phyloP scores from a whole-genome alignment of 2,797 vertebrate genomes.

The Lutjanus argentimaculatus region DNA sequence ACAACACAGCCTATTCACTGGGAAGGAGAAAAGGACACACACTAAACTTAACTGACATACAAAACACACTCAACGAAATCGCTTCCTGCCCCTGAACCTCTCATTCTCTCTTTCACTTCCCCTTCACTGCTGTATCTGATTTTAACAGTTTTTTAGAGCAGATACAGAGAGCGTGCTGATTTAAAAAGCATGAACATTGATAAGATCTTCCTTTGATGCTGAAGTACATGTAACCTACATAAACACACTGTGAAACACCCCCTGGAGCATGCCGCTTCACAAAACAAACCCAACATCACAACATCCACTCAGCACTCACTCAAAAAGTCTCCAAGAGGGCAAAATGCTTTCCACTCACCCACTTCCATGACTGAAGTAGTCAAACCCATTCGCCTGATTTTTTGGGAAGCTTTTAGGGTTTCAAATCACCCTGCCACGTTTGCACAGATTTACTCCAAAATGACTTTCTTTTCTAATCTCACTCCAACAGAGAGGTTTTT shows the following conservation, averaged over 20 bases:
- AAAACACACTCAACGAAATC: conserved; percentile 40
- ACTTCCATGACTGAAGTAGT: conserved; percentile 66
- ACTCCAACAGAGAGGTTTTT: conserved; percentile 4
- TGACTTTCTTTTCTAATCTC: conserved; percentile 24
- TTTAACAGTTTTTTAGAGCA: conserved; percentile 5
- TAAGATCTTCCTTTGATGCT: conserved; percentile 21
- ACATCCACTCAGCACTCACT: conserved; percentile 22
- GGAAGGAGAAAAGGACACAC: conserved; percentile 67
- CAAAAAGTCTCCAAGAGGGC: conserved; percentile 24
- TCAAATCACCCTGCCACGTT: conserved; percentile 41
- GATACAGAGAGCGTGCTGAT: not conserved
- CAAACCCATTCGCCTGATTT: conserved; percentile 66
- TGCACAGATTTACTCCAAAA: conserved; percentile 38
- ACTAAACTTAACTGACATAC: conserved; percentile 54
- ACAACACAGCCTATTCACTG: conserved; percentile 80
- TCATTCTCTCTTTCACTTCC: conserved; percentile 62
- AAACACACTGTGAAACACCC: conserved; percentile 28
- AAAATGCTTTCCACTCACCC: conserved; percentile 67
- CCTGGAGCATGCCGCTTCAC: conserved; percentile 2
- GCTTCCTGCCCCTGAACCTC: conserved; percentile 35
- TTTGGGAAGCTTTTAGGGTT: conserved; percentile 39
- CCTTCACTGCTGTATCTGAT: conserved; percentile 24
- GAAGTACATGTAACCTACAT: conserved; percentile 15
- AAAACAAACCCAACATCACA: conserved; percentile 34
- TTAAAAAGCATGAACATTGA: conserved; percentile 16